Evolutionary conservation across 2,797 vertebrate genomes (phyloP).

Genomic region (Coregonus suidteri): DNA sequence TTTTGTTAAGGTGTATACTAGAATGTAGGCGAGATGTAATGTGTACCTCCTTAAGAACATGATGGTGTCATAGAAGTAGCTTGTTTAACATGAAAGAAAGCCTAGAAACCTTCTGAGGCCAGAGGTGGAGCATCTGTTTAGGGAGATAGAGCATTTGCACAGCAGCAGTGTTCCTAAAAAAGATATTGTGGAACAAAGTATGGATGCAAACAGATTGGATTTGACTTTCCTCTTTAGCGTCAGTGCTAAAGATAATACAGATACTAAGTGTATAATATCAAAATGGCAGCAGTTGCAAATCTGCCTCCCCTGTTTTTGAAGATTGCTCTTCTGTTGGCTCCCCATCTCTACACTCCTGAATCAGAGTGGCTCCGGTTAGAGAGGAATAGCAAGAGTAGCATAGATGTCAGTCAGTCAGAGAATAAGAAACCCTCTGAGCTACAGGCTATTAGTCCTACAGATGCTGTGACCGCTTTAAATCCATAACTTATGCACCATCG

Average conservation of each 20-base stretch:
- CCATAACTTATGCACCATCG: not conserved
- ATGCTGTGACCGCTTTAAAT: constrained; percentile 11
- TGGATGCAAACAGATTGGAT: constrained; percentile 19
- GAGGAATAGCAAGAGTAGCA: not conserved
- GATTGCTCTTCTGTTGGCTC: constrained; percentile 9
- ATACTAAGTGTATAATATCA: constrained; percentile 5
- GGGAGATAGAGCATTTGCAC: constrained; percentile 12
- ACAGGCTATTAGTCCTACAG: not conserved
- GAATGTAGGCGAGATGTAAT: not conserved
- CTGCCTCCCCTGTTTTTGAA: constrained; percentile 36
- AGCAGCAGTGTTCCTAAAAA: constrained; percentile 5
- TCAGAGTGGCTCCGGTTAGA: not conserved
- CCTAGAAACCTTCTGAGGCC: not conserved
- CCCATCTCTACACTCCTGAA: constrained; percentile 12
- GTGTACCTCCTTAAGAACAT: constrained; percentile 1
- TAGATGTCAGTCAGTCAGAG: not conserved
- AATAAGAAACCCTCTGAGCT: not conserved
- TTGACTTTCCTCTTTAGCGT: constrained; percentile 22
- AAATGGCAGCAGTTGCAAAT: constrained; percentile 23
- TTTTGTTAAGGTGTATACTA: constrained; percentile 21
- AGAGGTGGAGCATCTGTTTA: not conserved
- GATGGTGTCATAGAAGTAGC: not conserved
- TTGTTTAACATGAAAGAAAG: not conserved
- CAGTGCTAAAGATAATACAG: constrained; percentile 26
- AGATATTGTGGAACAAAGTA: not conserved